These are phyloP conservation scores for Bombus affinis DNA, from an alignment of 1,140 invertebrate species.

Conservation along the genomic window DNA sequence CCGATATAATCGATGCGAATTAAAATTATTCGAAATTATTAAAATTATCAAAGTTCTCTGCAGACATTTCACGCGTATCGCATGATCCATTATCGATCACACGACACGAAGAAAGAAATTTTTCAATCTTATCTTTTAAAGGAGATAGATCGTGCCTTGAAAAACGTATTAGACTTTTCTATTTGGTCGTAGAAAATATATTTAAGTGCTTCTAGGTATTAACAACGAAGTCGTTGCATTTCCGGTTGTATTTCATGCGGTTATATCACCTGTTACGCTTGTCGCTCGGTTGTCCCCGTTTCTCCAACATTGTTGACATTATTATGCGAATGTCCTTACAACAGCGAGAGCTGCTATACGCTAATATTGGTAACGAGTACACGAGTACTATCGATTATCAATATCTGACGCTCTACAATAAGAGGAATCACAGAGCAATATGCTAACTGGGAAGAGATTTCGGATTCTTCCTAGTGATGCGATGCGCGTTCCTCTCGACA, in stretches of 20 bases:
- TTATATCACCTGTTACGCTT: slow-evolving; percentile 63
- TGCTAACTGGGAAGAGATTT: slow-evolving; percentile 32
- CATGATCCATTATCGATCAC: no score
- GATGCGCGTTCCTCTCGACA: background rate
- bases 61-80: background rate
- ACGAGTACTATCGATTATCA: slow-evolving; percentile 62
- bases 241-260: slow-evolving; percentile 47
- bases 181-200: background rate
- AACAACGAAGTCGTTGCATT: slow-evolving; percentile 27
- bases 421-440: slow-evolving; percentile 44
- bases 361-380: slow-evolving; percentile 61
- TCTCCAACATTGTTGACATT: slow-evolving; percentile 45
- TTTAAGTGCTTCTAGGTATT: background rate
- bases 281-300: slow-evolving; percentile 52
- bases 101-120: background rate
- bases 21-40: background rate
- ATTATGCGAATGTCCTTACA: slow-evolving; percentile 56
- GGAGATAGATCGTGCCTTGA: background rate
- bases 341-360: slow-evolving; percentile 44
- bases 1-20: no score
- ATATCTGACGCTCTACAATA: slow-evolving; percentile 41
- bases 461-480: background rate
- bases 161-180: background rate
- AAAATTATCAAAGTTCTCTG: background rate
- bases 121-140: background rate